These are phyloP conservation scores for Hyphantria cunea DNA, from an alignment of 1,140 invertebrate species.

Conservation along the genomic window DNA sequence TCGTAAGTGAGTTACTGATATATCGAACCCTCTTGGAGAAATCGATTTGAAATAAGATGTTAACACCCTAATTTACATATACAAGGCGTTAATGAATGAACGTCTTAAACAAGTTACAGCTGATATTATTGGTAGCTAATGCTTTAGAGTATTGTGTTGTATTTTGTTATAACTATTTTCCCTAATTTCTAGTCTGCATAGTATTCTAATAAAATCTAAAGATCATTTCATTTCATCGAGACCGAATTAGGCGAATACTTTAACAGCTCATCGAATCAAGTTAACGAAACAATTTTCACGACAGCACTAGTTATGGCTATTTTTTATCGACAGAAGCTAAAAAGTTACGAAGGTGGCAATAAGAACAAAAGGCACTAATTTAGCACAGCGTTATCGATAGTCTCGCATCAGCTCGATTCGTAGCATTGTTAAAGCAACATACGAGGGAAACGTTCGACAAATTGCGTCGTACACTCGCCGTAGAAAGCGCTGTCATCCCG, in stretches of 20 bases:
- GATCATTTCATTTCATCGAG: constrained; percentile 17
- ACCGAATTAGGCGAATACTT: constrained; percentile 40
- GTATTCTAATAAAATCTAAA: constrained; percentile 1
- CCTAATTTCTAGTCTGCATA: not conserved
- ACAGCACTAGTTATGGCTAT: constrained; percentile 44
- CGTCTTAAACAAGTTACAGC: no score
- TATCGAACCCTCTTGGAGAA: no score
- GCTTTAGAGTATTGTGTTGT: no score
- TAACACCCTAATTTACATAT: no score
- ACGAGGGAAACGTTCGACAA: constrained; percentile 72
- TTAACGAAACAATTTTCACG: constrained; percentile 48
- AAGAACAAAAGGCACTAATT: constrained; percentile 64
- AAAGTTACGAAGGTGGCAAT: constrained; percentile 30
- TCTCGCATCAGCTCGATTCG: constrained; percentile 61
- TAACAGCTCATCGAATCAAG: constrained; percentile 41
- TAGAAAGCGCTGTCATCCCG: not conserved
- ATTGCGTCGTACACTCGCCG: constrained; percentile 55
- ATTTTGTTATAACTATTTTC: not conserved
- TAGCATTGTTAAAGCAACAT: constrained; percentile 61
- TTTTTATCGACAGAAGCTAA: constrained; percentile 35
- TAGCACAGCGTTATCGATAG: constrained; percentile 62
- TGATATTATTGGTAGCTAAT: no score
- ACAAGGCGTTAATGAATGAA: no score
- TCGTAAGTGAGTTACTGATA: no score
- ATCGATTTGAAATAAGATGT: no score